Conservation (phyloP, 2,888 invertebrate species). For the Psococerastis gibbosa region DNA sequence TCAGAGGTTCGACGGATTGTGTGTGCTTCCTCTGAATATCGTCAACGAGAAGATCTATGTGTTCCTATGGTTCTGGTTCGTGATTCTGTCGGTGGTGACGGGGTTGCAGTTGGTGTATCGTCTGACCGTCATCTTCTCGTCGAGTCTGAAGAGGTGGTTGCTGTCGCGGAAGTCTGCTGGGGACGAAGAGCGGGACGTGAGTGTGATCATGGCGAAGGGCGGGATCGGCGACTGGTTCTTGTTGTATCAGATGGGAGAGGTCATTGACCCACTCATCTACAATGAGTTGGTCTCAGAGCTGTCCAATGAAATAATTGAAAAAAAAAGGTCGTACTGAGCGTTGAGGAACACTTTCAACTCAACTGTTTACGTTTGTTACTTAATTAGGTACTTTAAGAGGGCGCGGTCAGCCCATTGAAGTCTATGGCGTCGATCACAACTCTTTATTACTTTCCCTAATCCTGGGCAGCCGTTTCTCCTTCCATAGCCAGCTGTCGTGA, state of each 20-base stretch:
- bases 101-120: conserved; percentile 68
- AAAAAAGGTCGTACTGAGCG: too few species aligned
- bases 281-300: conserved; percentile 71
- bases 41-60: conserved; percentile 83
- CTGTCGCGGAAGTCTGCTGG: conserved; percentile 66
- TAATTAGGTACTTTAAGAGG: too few species aligned
- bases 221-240: conserved; percentile 88
- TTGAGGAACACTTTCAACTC: too few species aligned
- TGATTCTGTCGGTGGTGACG: conserved; percentile 42
- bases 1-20: conserved; percentile 72
- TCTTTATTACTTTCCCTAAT: too few species aligned
- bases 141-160: conserved; percentile 58
- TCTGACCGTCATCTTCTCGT: conserved; percentile 48
- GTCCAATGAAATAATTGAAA: conserved; percentile 30
- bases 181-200: conserved; percentile 56
- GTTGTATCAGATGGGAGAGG: conserved; percentile 78
- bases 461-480: too few species aligned
- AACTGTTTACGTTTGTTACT: too few species aligned
- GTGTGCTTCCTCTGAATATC: conserved; percentile 78
- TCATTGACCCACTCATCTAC: conserved; percentile 80
- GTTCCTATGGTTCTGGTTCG: conserved; percentile 77
- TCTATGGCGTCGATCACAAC: too few species aligned
- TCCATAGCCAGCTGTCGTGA: too few species aligned
- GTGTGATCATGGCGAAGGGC: conserved; percentile 56
- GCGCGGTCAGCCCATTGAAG: too few species aligned